Evolutionary conservation across 2,888 invertebrate species (phyloP), one percentile per base, ranked within the genome.

Genomic region (Sepiola atlantica): DNA sequence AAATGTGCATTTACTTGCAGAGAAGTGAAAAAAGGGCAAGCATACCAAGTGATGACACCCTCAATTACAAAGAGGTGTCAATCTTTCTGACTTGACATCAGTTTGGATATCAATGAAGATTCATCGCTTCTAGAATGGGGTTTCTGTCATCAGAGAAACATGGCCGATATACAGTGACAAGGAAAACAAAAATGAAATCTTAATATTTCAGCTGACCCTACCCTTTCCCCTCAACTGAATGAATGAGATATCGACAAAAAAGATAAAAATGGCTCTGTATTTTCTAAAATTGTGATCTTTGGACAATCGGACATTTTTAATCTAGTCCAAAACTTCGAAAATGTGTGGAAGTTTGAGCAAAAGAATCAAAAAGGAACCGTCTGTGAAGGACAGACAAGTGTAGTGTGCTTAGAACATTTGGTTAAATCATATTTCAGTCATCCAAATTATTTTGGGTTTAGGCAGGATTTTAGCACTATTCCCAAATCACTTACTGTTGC

Each of bases 21-120:
- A 77, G 77, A 77, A 32, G 14, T 77, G 77, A 77, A n/a, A 77
- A 77, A 77, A 77, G 77, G 32, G 77, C n/a, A 32, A 77, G 77
- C 77, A 32, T 77, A 77, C 77, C 77, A 77, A 77, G n/a, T 77
- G 77, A 77, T 77, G 77, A 77, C 0, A n/a, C n/a, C 77, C 77
- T 77, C 77, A 77, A 77, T 77, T 77, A 77, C 77, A 77, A 77
- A 77, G 77, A 77, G 77, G 77, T 77, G n/a, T 77, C 77, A 77
- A 77, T 77, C 18, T 77, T 77, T 77, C 16, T 77, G 77, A 77
- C 77, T 32, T 77, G 77, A 77, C 77, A 77, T 14, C 77, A 77
- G n/a, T 77, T 16, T 77, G 77, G 77, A 77, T 77, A 77, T 61
- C 61, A 61, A 28, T 77, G 77, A 77, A 77, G 77, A 77, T 77